Evolutionary conservation across 2,888 invertebrate species (phyloP), one percentile per base, ranked within the genome.

Genomic region (Beris chalybata): DNA sequence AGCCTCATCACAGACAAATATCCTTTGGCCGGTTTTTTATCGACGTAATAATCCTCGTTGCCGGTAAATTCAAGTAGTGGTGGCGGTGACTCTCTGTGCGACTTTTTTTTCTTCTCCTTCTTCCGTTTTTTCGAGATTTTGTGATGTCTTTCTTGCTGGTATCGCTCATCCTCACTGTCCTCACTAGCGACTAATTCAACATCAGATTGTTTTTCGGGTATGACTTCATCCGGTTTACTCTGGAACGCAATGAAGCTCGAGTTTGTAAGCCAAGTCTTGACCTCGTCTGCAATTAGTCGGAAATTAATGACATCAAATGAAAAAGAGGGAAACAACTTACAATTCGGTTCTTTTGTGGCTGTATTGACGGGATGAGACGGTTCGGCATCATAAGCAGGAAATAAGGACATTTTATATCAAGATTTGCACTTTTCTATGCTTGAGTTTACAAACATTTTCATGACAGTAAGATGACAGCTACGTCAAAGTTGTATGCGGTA

Each of bases 1-100:
- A 91, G 82, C 0, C 87, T 89, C 44, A 83, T 79, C 3, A 89
- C 84, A 1, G 79, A 80, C 53, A 85, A 79, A 76, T 87, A 87
- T 58, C 84, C 85, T 58, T 77, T 80, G 52, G 86, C 86, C 56
- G 83, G 77, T 54, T 79, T 81, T 71, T 82, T 84, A 73, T 90
- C 90, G 55, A 84, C 76, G 72, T 87, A 87, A 75, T 83, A 89
- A 69, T 85, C 83, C 12, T 84, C 79, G 4, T 70, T 71, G 5
- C 74, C 75, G 9, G 73, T 74, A 58, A 80, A 81, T 47, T 77
- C 76, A 0, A 76, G 15, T 6, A 12, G 13, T 2, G 12, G 13
- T 32, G 52, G 22, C 5, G 7, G 50, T 6, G 31, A 12, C 7
- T 58, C 63, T 7, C 12, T 30, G 1, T 31, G n/a, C 3, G 15